These are phyloP conservation scores for Argyra leucocephala DNA, from an alignment of 2,888 invertebrate genomes.

Conservation along the genomic window DNA sequence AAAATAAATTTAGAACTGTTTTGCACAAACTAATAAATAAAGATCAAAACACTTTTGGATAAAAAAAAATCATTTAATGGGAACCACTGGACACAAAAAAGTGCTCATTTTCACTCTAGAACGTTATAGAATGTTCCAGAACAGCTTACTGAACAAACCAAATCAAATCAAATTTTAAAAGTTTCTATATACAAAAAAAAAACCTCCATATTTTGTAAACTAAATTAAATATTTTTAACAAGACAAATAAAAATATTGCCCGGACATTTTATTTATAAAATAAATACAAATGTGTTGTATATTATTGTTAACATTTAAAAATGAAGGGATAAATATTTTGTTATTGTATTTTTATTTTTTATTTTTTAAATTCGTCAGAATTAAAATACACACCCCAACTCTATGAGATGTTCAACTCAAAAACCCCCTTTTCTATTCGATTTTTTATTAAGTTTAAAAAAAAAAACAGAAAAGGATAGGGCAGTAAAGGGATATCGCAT, in stretches of 20 bases:
- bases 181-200: too few species aligned
- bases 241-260: neutral
- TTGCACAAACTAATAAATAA: too few species aligned
- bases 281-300: slow-evolving; percentile 6
- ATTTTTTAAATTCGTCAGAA: neutral
- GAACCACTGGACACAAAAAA: too few species aligned
- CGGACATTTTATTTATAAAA: slow-evolving; percentile 1
- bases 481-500: neutral
- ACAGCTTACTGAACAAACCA: too few species aligned
- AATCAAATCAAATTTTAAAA: too few species aligned
- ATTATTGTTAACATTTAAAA: slow-evolving; percentile 4
- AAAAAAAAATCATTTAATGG: too few species aligned
- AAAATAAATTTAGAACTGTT: too few species aligned
- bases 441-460: too few species aligned
- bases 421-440: neutral
- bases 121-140: too few species aligned
- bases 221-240: neutral
- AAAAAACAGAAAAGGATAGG: neutral
- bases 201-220: too few species aligned
- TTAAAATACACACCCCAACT: neutral
- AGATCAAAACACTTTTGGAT: too few species aligned
- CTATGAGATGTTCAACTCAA: neutral
- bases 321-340: neutral
- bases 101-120: too few species aligned
- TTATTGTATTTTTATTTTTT: neutral